Base-by-base conservation (phyloP, 2,797 vertebrate species). In the Calcarius lapponicus region DNA sequence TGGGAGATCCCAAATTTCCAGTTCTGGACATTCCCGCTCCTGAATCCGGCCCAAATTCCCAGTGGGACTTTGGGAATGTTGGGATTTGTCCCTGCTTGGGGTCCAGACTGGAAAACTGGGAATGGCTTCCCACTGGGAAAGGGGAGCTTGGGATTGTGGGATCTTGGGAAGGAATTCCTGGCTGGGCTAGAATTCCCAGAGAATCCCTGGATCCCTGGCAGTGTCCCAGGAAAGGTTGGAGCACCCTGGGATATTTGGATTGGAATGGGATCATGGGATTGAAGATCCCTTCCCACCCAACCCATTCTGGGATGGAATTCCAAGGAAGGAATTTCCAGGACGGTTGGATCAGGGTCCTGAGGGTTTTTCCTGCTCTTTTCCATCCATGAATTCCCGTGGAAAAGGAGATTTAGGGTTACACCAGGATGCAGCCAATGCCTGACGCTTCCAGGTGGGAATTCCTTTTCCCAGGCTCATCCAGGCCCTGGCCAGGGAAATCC, bases 301-400 rank as follows among this genome's bases (percentile, higher is more conserved):
- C 2, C 12, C 16, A 11, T 24, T 31, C 60, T 2, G 3, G 60
- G 38, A 12, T 14, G 32, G 74, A 53, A 78, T 78, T 78, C 60
- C 48, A 19, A 43, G 60, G 60, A 7, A 24, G 56, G 45, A 32
- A 60, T 32, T 60, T 31, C 16, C 57, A 4, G 73, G 36, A 11
- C 4, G 8, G 12, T 4, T 10, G 34, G 45, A 15, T 40, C 24
- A 10, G 13, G 11, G 2, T 5, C 74, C 58, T 9, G 38, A 17
- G 36, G 24, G 6, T 22, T 28, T 22, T 53, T 34, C 38, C 74
- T 1, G 9, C 3, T 11, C 18, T 40, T 62, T 42, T 18, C 31
- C 24, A 34, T 14, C 58, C 31, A 1, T 0, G 4, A 53, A 17
- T 76, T 76, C 38, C 19, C 0, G 2, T 15, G 38, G 58, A 24